phyloP scores from a whole-genome alignment of 1,140 invertebrate species.

The Samia ricini region DNA sequence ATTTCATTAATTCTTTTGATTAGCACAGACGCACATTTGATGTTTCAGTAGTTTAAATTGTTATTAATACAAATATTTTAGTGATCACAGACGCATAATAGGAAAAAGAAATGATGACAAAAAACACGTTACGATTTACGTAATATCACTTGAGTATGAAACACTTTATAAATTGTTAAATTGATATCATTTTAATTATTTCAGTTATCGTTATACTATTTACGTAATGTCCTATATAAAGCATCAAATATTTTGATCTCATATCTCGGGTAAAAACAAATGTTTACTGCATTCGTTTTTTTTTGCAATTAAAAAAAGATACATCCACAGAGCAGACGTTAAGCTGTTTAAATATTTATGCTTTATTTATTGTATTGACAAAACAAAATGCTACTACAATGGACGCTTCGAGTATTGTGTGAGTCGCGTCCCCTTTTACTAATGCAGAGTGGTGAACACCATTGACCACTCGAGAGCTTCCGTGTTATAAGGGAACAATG shows the following conservation, averaged over 20 bases:
- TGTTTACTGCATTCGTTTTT: not conserved
- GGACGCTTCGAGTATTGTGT: constrained; percentile 29
- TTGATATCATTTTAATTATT: too few species aligned
- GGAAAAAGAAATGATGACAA: too few species aligned
- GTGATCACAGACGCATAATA: too few species aligned
- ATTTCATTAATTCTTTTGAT: too few species aligned
- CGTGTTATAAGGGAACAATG: constrained; percentile 22
- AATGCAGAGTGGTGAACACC: constrained; percentile 31
- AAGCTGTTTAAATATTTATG: constrained; percentile 71
- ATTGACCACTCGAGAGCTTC: constrained; percentile 56
- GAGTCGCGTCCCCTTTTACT: constrained; percentile 37
- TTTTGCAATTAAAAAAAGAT: not conserved
- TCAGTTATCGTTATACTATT: too few species aligned
- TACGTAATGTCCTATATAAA: too few species aligned
- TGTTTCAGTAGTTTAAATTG: too few species aligned
- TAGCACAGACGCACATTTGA: too few species aligned
- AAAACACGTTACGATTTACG: too few species aligned
- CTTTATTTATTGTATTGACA: constrained; percentile 66
- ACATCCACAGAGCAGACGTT: constrained; percentile 7
- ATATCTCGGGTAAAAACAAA: not conserved
- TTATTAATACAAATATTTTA: too few species aligned
- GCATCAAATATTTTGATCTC: not conserved
- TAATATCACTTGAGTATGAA: too few species aligned
- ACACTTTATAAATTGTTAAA: too few species aligned
- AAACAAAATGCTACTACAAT: constrained; percentile 61